Evolutionary conservation across 2,113 vertebrate genomes (phyloP).

Genomic region (Oxyura jamaicensis): DNA sequence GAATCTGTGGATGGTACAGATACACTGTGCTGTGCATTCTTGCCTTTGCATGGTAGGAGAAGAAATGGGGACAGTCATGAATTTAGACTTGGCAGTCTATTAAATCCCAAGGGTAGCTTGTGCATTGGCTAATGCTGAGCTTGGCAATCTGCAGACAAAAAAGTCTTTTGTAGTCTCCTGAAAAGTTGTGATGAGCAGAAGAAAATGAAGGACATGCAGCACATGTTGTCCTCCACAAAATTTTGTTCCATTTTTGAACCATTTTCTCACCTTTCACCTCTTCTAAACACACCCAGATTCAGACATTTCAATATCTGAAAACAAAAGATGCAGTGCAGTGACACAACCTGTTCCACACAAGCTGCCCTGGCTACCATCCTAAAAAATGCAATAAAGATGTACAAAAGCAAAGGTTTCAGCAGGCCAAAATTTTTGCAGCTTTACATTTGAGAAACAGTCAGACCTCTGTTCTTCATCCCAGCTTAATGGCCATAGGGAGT

Average conservation of each 20-base stretch:
- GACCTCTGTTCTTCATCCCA: slow-evolving; percentile 26
- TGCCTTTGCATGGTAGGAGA: neutral
- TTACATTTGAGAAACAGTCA: neutral
- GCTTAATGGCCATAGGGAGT: slow-evolving; percentile 10
- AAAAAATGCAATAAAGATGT: neutral
- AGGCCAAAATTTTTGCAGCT: neutral
- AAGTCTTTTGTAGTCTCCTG: neutral
- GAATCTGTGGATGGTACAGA: neutral
- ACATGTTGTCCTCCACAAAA: neutral
- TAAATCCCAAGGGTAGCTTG: neutral
- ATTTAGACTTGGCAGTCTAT: neutral
- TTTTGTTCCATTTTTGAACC: neutral
- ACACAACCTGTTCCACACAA: neutral
- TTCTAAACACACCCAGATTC: neutral
- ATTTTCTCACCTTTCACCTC: neutral
- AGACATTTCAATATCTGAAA: neutral
- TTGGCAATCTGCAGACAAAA: neutral
- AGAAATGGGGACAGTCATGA: neutral
- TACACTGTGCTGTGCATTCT: neutral
- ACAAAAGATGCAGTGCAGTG: neutral
- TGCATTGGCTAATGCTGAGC: neutral
- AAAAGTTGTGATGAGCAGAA: neutral
- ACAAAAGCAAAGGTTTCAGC: neutral
- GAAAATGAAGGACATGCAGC: neutral
- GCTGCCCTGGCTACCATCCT: neutral